These are phyloP conservation scores for Myxocyprinus asiaticus DNA, from an alignment of 2,113 vertebrate species.

Conservation along the genomic window DNA sequence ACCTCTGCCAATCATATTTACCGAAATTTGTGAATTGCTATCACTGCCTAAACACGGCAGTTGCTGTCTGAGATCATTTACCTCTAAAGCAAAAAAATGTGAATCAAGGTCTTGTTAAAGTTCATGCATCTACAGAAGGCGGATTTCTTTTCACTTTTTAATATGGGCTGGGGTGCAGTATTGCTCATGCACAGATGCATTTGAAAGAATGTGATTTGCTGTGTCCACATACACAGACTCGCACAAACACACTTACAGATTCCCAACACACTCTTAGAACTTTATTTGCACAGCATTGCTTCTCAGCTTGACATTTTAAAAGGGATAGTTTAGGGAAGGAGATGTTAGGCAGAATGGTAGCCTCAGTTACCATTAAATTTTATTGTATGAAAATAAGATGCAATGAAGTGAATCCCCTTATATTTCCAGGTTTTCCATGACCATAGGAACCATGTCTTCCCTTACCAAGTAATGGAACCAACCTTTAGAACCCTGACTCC, in stretches of 20 bases:
- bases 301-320: conserved; percentile 34
- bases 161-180: not conserved
- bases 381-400: too few relatives aligned
- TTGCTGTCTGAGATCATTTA: conserved; percentile 57
- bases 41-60: conserved; percentile 58
- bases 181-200: conserved; percentile 20
- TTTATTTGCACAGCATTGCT: conserved; percentile 22
- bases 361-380: too few relatives aligned
- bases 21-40: conserved; percentile 63
- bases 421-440: not conserved
- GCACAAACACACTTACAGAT: conserved; percentile 55
- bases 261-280: conserved; percentile 6
- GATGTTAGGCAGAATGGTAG: too few relatives aligned
- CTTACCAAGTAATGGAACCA: conserved; percentile 3
- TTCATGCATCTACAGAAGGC: conserved; percentile 22
- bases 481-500: not conserved
- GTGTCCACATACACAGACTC: conserved; percentile 52
- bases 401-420: too few relatives aligned
- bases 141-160: conserved; percentile 40
- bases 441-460: not conserved
- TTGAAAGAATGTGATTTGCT: conserved; percentile 36
- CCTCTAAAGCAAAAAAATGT: conserved; percentile 48
- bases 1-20: conserved; percentile 80
- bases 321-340: too few relatives aligned
- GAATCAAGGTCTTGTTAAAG: conserved; percentile 52